Conservation (phyloP, 2,888 invertebrate genomes). For the Macaria liturata region DNA sequence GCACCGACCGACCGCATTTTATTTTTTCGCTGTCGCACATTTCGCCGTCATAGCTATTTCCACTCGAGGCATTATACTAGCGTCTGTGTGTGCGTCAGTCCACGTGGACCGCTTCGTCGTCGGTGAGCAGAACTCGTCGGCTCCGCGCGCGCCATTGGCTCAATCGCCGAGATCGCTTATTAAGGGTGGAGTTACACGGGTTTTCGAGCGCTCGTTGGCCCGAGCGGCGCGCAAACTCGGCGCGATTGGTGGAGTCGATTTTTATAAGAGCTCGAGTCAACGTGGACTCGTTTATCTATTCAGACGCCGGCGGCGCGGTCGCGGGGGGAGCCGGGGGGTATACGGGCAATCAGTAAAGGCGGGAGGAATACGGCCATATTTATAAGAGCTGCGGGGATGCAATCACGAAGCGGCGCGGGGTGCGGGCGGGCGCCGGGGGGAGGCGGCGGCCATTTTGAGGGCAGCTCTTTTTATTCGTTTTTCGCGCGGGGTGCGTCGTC, state of each 20-base stretch:
- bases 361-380: slow-evolving; percentile 84
- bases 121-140: slow-evolving; percentile 70
- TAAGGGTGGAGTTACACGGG: slow-evolving; percentile 83
- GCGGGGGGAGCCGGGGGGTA: slow-evolving; percentile 82
- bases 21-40: slow-evolving; percentile 84
- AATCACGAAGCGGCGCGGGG: slow-evolving; percentile 83
- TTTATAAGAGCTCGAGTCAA: slow-evolving; percentile 82
- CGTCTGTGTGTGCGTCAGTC: slow-evolving; percentile 73
- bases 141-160: slow-evolving; percentile 60
- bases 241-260: slow-evolving; percentile 73
- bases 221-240: slow-evolving; percentile 43
- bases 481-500: slow-evolving; percentile 82
- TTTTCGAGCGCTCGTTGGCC: slow-evolving; percentile 58
- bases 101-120: slow-evolving; percentile 79
- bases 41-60: slow-evolving; percentile 84
- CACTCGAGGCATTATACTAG: slow-evolving; percentile 82
- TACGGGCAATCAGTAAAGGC: slow-evolving; percentile 85
- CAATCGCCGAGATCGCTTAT: slow-evolving; percentile 76
- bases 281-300: slow-evolving; percentile 85
- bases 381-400: slow-evolving; percentile 84
- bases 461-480: slow-evolving; percentile 86
- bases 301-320: slow-evolving; percentile 84
- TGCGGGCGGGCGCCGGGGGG: slow-evolving; percentile 72
- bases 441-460: slow-evolving; percentile 89
- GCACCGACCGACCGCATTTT: slow-evolving; percentile 83